Evolutionary conservation across 2,888 invertebrate genomes (phyloP).

Genomic region (Pantelozetes paolii): DNA sequence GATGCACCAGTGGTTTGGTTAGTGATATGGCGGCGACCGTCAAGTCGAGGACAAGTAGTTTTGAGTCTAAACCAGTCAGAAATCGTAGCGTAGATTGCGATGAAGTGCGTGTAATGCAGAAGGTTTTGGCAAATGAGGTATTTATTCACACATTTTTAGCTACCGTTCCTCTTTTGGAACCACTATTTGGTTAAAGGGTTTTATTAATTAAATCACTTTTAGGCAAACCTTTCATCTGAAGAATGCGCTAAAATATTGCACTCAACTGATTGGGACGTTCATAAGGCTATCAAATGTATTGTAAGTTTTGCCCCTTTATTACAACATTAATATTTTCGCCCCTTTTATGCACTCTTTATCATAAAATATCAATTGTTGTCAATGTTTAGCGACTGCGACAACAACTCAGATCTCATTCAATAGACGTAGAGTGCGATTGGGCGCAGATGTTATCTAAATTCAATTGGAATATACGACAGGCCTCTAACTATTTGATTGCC

Average conservation of each 20-base stretch:
- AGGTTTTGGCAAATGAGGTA: constrained; percentile 63
- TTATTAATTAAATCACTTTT: constrained; percentile 9
- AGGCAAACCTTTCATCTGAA: constrained; percentile 56
- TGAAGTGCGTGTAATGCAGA: constrained; percentile 85
- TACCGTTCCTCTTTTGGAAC: too few relatives aligned
- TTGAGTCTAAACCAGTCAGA: background rate
- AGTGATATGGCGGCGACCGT: background rate
- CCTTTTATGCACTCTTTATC: background rate
- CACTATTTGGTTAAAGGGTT: too few relatives aligned
- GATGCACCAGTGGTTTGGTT: background rate
- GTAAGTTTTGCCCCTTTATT: constrained; percentile 18
- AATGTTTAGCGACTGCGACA: constrained; percentile 59
- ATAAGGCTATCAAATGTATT: constrained; percentile 77
- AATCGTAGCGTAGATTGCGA: constrained; percentile 69
- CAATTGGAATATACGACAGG: constrained; percentile 65
- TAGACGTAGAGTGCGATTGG: constrained; percentile 49
- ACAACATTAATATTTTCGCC: background rate
- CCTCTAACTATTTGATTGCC: constrained; percentile 61
- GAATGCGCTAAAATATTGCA: constrained; percentile 75
- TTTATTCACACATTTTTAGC: too few relatives aligned
- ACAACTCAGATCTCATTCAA: constrained; percentile 52
- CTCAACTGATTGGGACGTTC: constrained; percentile 80
- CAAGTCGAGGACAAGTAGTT: background rate
- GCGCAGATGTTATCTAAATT: constrained; percentile 59
- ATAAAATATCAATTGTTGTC: background rate